Base-by-base conservation (phyloP, 1,140 invertebrate species). In the Solenopsis fugax region DNA sequence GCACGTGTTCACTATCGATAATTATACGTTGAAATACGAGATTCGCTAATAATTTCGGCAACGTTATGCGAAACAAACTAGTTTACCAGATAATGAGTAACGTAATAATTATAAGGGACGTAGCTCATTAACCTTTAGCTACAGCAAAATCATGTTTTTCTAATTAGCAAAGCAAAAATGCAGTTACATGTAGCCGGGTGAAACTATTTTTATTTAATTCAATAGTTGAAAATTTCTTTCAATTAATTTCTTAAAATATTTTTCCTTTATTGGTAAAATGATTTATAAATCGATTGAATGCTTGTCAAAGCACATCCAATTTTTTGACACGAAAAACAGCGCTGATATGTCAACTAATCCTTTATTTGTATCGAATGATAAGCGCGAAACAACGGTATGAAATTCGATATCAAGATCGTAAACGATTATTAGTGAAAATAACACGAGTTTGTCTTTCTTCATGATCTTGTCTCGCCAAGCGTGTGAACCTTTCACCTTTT, bases 81-180 rank as follows among this genome's bases (percentile, higher is more conserved):
- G 18, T 41, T 71, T 48, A 5, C 21, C 4, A 13, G 41, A 76
- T 52, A 60, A 80, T 21, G 69, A 54, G 12, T 21, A 45, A 48
- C 9, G 10, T 52, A 12, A 60, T 85, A 78, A 88, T 88, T 72
- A 76, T 85, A 88, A 73, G 65, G 34, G 52, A 81, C 71, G 76
- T 48, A 69, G 62, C n/a, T 84, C 76, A 87, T 60, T 87, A 87
- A 88, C 50, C 41, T 76, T 84, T 62, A 34, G 41, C 16, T 48
- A 34, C 41, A 13, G 9, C 13, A 60, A 60, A 48, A 60, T 34
- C 37, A 48, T 3, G 37, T 72, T 50, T 73, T 24, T 50, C 12
- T 13, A 2, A 21, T 6, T 72, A 58, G 12, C 41, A 60, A 73
- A 37, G 21, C 16, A 41, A 50, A 24, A 54, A 54, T 41, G 13